A percentile compares a stretch with the other conserved stretches of the same genome.
These are phyloP conservation scores for Pachyramphus minor DNA, from an alignment of 2,113 vertebrate genomes.

Conservation along the genomic window DNA sequence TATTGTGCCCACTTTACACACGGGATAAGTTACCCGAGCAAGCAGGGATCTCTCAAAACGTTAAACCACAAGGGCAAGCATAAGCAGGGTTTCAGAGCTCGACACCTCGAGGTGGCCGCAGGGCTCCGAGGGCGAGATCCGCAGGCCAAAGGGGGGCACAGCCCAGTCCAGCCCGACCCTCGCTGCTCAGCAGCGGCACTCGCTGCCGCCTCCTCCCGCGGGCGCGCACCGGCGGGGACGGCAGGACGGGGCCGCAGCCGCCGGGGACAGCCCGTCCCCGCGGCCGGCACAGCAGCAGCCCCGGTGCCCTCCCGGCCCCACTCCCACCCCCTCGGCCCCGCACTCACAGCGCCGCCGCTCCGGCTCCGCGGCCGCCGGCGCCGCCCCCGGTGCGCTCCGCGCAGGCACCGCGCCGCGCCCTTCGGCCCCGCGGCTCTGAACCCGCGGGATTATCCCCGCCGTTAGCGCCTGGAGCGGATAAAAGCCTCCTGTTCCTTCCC, in stretches of 20 bases:
- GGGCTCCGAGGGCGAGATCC: not conserved
- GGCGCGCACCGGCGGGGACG: not conserved
- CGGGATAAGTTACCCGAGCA: rapidly evolving
- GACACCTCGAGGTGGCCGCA: not conserved
- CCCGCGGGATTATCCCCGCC: not conserved
- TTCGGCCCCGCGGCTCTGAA: not conserved
- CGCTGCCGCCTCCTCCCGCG: not conserved
- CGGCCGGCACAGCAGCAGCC: not conserved
- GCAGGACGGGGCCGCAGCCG: not conserved
- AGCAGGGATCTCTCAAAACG: rapidly evolving
- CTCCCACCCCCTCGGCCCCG: too few relatives aligned
- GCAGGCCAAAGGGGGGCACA: too few relatives aligned
- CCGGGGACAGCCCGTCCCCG: not conserved
- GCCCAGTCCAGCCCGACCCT: not conserved
- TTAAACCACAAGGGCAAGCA: rapidly evolving
- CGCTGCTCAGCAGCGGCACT: not conserved
- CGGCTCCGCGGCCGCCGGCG: not conserved
- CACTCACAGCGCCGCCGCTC: not conserved
- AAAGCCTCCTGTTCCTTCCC: rapidly evolving
- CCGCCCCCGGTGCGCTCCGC: not conserved
- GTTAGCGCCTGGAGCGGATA: rapidly evolving
- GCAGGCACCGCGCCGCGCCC: not conserved
- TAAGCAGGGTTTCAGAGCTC: not conserved
- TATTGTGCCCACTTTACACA: rapidly evolving
- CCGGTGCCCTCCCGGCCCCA: too few relatives aligned